These are phyloP conservation scores for Canis aureus DNA, from an alignment of 2,113 vertebrate species.

Conservation along the genomic window DNA sequence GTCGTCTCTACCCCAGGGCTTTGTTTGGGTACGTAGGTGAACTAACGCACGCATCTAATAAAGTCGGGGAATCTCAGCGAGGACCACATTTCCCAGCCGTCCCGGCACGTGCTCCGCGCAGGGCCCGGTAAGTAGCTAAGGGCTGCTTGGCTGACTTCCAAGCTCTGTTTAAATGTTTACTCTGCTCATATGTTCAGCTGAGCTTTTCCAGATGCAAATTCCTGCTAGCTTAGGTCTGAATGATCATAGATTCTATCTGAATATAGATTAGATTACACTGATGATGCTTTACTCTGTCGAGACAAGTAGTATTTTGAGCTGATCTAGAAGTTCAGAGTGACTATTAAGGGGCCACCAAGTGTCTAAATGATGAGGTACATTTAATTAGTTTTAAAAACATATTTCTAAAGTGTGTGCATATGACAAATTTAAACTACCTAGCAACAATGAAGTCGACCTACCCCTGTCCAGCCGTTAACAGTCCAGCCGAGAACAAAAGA, in stretches of 20 bases:
- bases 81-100: background rate
- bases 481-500: too few species aligned
- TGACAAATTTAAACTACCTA: background rate
- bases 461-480: rapidly evolving
- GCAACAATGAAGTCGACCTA: background rate
- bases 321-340: background rate
- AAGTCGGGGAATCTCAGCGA: rapidly evolving
- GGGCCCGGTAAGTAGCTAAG: rapidly evolving
- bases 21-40: background rate
- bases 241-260: background rate
- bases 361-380: background rate
- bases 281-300: background rate
- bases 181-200: rapidly evolving
- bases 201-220: background rate
- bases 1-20: rapidly evolving
- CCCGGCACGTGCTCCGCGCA: rapidly evolving
- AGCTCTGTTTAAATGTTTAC: background rate
- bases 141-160: background rate
- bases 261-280: background rate
- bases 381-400: background rate
- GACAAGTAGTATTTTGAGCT: background rate
- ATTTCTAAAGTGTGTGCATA: background rate
- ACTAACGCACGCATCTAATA: rapidly evolving
- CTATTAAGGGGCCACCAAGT: background rate
- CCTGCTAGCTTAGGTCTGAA: background rate